Evolutionary conservation across 2,888 invertebrate species (phyloP).

Genomic region (Smittia aterrima): DNA sequence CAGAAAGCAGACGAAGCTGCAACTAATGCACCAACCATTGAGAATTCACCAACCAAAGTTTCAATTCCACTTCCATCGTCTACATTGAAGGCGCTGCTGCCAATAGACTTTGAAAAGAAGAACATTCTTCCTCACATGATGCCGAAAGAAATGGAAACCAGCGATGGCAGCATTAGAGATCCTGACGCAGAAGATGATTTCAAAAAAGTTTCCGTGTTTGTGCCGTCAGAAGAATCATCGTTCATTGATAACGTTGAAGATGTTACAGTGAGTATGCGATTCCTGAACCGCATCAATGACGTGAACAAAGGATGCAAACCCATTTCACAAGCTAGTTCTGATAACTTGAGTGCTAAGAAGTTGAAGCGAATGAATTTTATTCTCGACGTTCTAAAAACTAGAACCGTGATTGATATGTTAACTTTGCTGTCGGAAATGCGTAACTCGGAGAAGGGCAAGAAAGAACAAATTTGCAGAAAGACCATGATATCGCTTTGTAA

Average conservation of each 20-base stretch:
- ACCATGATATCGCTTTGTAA: slow-evolving; percentile 62
- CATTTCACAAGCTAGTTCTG: slow-evolving; percentile 30
- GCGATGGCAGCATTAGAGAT: too few species aligned
- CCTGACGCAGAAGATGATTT: too few species aligned
- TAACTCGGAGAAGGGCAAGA: slow-evolving; percentile 57
- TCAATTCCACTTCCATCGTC: neutral
- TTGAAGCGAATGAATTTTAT: slow-evolving; percentile 62
- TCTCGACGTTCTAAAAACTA: slow-evolving; percentile 59
- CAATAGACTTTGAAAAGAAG: too few species aligned
- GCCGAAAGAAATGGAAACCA: too few species aligned
- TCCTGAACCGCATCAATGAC: slow-evolving; percentile 39
- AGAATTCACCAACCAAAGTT: slow-evolving; percentile 43
- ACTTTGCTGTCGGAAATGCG: slow-evolving; percentile 58
- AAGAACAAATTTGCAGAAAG: slow-evolving; percentile 60
- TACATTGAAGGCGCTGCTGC: too few species aligned
- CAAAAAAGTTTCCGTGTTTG: neutral
- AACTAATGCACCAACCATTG: slow-evolving; percentile 8
- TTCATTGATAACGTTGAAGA: slow-evolving; percentile 41
- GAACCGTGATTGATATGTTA: slow-evolving; percentile 56
- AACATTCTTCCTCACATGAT: too few species aligned
- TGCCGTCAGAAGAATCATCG: slow-evolving; percentile 31
- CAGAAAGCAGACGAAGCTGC: slow-evolving; percentile 14
- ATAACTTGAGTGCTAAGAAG: slow-evolving; percentile 53
- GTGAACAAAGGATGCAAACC: slow-evolving; percentile 43
- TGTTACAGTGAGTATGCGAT: slow-evolving; percentile 42